Base-by-base conservation (phyloP, 2,113 vertebrate genomes). In the Rhagologus leucostigma region DNA sequence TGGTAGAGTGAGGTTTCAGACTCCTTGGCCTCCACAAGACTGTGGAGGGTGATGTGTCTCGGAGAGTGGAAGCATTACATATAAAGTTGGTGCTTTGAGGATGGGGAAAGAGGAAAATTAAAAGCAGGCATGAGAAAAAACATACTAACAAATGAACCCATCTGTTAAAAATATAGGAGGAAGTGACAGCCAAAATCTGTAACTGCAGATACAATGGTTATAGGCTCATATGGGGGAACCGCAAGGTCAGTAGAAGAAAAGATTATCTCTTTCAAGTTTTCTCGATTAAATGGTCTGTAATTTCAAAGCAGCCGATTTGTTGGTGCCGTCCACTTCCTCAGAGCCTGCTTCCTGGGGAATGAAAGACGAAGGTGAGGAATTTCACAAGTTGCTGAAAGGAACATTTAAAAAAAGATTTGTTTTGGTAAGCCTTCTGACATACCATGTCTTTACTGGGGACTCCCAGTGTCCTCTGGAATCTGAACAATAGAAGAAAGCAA, bases 351-450 rank as follows among this genome's bases (percentile, higher is more conserved):
- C 77, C 49, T 46, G 30, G 9, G 67, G 85, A 95, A 81, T 59
- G 67, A 90, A 84, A 88, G 84, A 90, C 52, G 84, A 87, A 95
- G 93, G 95, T 96, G 97, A 94, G 95, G 96, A 97, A 97, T 97
- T 97, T 97, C 94, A 87, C 96, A 95, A 94, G 81, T 64, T 96
- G 79, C 87, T 96, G 91, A 96, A 94, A 97, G 59, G 90, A 96
- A 81, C 6, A 4, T 83, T 94, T 14, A 0, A n/a, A 69, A 89
- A 84, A 87, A 55, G 32, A 3, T 29, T 94, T 91, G 85, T 90
- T 97, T 96, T 95, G 90, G 59, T 94, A 84, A 93, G 78, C 87
- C 35, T 94, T 92, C 91, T 3, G 16, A 80, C 50, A 79, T 57
- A 62, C 57, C 33, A 33, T 14, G 4, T 77, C 68, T 96, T 97